Base-by-base conservation (phyloP, 2,797 vertebrate genomes). In the Sebastes melanostomus region DNA sequence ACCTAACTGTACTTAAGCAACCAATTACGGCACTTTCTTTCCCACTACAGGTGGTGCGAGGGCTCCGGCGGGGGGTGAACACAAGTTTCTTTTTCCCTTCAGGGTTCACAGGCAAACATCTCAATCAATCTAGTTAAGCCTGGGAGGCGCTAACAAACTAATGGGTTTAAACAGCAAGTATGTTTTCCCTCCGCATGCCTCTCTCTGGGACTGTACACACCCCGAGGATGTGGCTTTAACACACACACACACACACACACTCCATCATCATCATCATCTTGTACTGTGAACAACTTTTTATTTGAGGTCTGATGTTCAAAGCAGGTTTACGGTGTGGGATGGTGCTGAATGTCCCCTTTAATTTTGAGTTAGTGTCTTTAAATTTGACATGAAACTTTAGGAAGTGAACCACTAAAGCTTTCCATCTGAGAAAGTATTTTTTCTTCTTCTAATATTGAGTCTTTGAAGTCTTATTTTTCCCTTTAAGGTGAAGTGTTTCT, bases 141-240 rank as follows among this genome's bases (percentile, higher is more conserved):
- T 71, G 70, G 59, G 42, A 89, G 83, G 85, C 67, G 52, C 82
- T 74, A 80, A 88, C 82, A 89, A 89, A 92, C 80, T 86, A 86
- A 88, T 89, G 70, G 75, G 67, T 89, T 90, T 88, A 76, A 91
- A 89, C 81, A 85, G 85, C 67, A 62, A 81, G 85, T 61, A 62
- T 84, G 89, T 91, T 93, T 93, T 86, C 69, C 84, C 83, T 88
- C 77, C 1, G 27, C 83, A 86, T 89, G 86, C 88, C 89, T 92
- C 86, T 87, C 85, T 86, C 79, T 60, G 59, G 60, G 77, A 42
- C 80, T 81, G 80, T 72, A 90, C 90, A 92, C 90, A 91, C 89
- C 86, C 91, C 11, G 75, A 83, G 89, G 87, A 92, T 89, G 90
- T 90, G 81, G 89, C 80, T 84, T 86, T 58, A 46, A 72, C 80